These are phyloP conservation scores for Pemphigus obesinymphae DNA, from an alignment of 1,140 invertebrate genomes.

Conservation along the genomic window DNA sequence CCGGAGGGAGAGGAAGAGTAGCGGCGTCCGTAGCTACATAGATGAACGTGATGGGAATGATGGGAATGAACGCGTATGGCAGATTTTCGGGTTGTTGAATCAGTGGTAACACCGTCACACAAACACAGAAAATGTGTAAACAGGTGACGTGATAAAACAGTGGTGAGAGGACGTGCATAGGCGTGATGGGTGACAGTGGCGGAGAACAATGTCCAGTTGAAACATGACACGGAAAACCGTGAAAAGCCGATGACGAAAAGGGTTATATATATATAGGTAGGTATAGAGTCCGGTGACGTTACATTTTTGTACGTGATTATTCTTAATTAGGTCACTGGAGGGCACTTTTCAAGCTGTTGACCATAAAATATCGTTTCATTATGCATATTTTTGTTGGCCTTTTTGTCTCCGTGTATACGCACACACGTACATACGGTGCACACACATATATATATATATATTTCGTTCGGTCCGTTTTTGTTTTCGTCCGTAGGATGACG, in stretches of 20 bases:
- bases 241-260: no score
- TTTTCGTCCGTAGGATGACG: neutral
- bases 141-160: neutral
- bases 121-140: neutral
- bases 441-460: no score
- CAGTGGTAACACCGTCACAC: neutral
- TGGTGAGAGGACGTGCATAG: neutral
- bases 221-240: neutral
- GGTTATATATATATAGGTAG: no score
- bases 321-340: conserved; percentile 36
- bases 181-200: neutral
- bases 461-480: neutral
- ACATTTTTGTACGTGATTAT: conserved; percentile 36
- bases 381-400: conserved; percentile 26
- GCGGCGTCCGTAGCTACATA: no score
- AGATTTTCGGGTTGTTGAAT: no score
- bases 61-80: neutral
- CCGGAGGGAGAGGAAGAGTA: no score
- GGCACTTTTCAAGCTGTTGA: conserved; percentile 30
- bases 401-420: neutral
- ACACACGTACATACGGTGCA: neutral
- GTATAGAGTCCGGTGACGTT: no score
- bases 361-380: conserved; percentile 37
- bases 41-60: neutral
- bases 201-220: neutral